Base-by-base conservation (phyloP, 2,888 invertebrate genomes). In the Agrochola lota region DNA sequence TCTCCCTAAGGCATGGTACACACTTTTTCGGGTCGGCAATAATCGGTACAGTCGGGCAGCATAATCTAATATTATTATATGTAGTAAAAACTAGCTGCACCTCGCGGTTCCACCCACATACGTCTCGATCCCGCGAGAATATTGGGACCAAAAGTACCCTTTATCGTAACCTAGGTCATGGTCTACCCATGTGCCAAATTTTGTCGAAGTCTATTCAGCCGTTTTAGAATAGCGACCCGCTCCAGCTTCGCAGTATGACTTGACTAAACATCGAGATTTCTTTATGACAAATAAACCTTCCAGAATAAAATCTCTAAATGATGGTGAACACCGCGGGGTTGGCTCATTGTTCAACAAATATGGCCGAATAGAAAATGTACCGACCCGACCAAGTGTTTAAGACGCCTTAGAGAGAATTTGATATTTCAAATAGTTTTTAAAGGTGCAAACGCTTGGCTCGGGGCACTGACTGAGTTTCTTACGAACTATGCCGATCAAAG, bases 401-500 rank as follows among this genome's bases (percentile, higher is more conserved):
- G 8, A 68, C 0, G 30, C 59, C 23, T 35, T 35, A 68, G 3
- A 70, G 43, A 67, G 60, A 74, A 85, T 81, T 52, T 59, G 35
- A 84, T 81, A 74, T 74, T 70, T 71, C 60, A 81, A 81, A 85
- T 81, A 84, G 68, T 81, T 81, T 71, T 81, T 62, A 70, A 62
- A 81, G 55, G 81, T 74, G 70, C 67, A 68, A 82, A 68, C 46
- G 76, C 70, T 60, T 59, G 20, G 15, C 59, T 68, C 46, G 20
- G 23, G 1, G 35, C 59, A 46, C 43, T 60, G 40, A 15, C 35
- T 46, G 52, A 81, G 59, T 71, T 81, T 26, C 85, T 85, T 26
- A 46, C 7, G 68, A 85, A 83, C 81, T 71, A 85, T 85, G 75
- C 59, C 77, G 71, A 75, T 85, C 76, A 59, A 83, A 85, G 82